phyloP scores from a whole-genome alignment of 2,797 vertebrate species.

The Discoglossus pictus region DNA sequence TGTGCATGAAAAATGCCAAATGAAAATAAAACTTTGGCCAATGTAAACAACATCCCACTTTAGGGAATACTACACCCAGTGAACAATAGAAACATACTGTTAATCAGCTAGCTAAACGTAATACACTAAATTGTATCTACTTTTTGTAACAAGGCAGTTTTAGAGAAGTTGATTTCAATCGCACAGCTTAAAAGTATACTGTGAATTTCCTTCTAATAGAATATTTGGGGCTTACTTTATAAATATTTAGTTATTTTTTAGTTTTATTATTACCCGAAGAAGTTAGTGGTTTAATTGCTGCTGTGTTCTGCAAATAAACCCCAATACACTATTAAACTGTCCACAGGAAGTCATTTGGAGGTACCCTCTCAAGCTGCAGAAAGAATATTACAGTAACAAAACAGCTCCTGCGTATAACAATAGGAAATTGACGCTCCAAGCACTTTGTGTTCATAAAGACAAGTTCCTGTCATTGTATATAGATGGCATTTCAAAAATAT shows the following conservation, averaged over 20 bases:
- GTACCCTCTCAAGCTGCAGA: slow-evolving; percentile 14
- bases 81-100: slow-evolving; percentile 13
- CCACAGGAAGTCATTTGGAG: slow-evolving; percentile 35
- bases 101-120: not conserved
- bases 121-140: not conserved
- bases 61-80: slow-evolving; percentile 23
- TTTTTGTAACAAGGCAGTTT: not conserved
- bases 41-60: slow-evolving; percentile 22
- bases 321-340: slow-evolving; percentile 5
- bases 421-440: slow-evolving; percentile 4
- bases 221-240: not conserved
- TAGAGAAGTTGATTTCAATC: not conserved
- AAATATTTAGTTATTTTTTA: not conserved
- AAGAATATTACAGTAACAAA: slow-evolving; percentile 7
- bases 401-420: slow-evolving; percentile 6
- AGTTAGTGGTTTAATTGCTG: slow-evolving; percentile 4
- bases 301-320: slow-evolving; percentile 12
- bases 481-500: not conserved
- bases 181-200: not conserved
- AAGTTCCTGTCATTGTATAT: slow-evolving; percentile 39
- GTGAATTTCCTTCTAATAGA: not conserved
- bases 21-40: slow-evolving; percentile 14
- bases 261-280: slow-evolving; percentile 7
- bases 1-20: slow-evolving; percentile 26
- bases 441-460: slow-evolving; percentile 15